phyloP scores from a whole-genome alignment of 2,797 vertebrate genomes.

The Falco cherrug region DNA sequence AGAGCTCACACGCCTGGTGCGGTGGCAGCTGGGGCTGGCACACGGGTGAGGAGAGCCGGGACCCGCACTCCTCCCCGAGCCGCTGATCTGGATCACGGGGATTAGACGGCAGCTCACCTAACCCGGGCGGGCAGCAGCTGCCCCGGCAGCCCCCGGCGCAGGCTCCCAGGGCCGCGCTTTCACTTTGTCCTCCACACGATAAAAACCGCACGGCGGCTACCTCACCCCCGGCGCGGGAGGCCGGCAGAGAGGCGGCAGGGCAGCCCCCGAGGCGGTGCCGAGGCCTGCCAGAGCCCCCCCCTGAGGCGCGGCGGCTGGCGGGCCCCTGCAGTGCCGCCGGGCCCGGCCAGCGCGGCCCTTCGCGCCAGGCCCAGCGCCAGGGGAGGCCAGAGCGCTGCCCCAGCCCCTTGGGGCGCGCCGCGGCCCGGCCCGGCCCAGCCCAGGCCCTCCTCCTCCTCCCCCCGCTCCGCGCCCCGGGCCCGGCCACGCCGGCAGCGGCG shows the following conservation, averaged over 20 bases:
- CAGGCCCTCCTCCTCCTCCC: no score
- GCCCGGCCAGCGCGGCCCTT: no score
- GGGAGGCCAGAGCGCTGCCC: no score
- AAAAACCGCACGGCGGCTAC: not conserved
- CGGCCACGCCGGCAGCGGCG: no score
- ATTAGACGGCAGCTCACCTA: rapidly evolving
- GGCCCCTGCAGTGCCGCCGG: no score
- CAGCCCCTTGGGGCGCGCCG: no score
- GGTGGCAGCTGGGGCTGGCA: rapidly evolving
- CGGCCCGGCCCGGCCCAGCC: no score
- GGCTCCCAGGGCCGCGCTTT: not conserved
- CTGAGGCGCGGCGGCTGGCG: not conserved
- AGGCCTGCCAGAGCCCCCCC: not conserved
- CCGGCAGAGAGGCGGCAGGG: not conserved
- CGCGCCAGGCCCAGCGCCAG: no score
- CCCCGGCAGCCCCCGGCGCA: not conserved
- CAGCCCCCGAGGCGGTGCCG: not conserved
- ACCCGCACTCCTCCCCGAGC: not conserved
- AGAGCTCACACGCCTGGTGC: not conserved
- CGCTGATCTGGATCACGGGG: not conserved
- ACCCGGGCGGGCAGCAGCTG: not conserved
- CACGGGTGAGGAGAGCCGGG: not conserved
- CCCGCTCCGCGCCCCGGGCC: no score
- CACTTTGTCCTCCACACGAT: not conserved
- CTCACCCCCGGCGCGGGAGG: not conserved